Percentiles rank a stretch among this genome's conserved stretches.
These are phyloP conservation scores for Cynopterus brachyotis DNA, from an alignment of 2,113 vertebrate species.

Conservation along the genomic window DNA sequence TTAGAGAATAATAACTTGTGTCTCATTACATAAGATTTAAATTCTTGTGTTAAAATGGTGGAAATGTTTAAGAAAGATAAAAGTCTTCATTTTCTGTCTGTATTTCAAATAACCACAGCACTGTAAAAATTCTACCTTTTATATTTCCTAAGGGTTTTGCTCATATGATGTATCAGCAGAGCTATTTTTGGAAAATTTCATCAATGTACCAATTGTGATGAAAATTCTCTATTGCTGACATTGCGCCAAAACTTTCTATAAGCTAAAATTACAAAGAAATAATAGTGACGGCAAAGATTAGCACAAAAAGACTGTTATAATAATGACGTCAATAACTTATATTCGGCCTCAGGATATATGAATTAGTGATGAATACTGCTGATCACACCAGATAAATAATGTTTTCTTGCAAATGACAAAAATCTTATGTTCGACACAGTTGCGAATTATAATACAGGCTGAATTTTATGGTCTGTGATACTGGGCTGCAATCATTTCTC, in stretches of 20 bases:
- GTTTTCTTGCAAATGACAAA: neutral
- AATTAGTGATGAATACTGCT: neutral
- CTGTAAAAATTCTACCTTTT: neutral
- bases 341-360: neutral
- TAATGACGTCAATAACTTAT: neutral
- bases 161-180: neutral
- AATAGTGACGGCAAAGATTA: neutral
- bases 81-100: neutral
- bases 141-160: neutral
- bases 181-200: neutral
- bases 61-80: neutral
- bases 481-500: neutral
- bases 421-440: neutral
- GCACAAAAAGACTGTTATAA: neutral
- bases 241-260: neutral
- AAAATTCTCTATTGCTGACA: neutral
- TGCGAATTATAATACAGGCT: neutral
- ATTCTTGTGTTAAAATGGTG: neutral
- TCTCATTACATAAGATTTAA: neutral
- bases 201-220: neutral
- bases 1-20: neutral
- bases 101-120: conserved; percentile 17
- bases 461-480: neutral
- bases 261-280: neutral
- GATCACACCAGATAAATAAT: neutral